Base-by-base conservation (phyloP, 2,888 invertebrate species). In the Uropetala carovei region DNA sequence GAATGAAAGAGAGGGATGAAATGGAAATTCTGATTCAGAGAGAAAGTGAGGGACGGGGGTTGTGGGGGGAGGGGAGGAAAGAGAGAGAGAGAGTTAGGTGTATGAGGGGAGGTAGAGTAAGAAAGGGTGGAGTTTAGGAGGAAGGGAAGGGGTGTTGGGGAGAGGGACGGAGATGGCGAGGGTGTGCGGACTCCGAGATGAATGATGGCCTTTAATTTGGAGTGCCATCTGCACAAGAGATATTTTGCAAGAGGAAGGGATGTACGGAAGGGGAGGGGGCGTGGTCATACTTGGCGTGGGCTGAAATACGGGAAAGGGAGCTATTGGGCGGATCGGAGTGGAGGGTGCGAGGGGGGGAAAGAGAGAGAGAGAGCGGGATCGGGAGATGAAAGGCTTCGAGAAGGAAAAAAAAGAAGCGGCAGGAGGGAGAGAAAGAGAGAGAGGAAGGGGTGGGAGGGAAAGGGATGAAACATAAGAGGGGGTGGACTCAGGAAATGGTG, bases 131-230 rank as follows among this genome's bases (percentile, higher is more conserved):
- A 75, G 82, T 27, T 82, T 7, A 9, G 13, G 14, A 18, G 83
- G 13, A 82, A 14, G 43, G 57, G 56, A 16, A 64, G 57, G 83
- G 83, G 10, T 18, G 56, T 8, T 18, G 83, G n/a, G 57, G 56
- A 57, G n/a, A 3, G 83, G 13, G 60, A 18, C 64, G 14, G 64
- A 89, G 89, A 89, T 64, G 43, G 43, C 59, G 27, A 27, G 10
- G 86, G 85, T 30, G 86, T 18, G 18, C 86, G 30, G 27, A 27
- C 43, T 64, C 64, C 64, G 43, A 68, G 89, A 89, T 89, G 89
- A 89, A 89, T 89, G 89, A 89, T 89, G 60, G 89, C 89, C 89
- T 89, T 89, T 89, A 89, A 89, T 89, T 89, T 89, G 89, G 89
- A 89, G 89, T 89, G 89, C 89, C 89, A 89, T 89, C 89, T 89